These are phyloP conservation scores for Sebastolobus alascanus DNA, from an alignment of 2,797 vertebrate species.

Conservation along the genomic window DNA sequence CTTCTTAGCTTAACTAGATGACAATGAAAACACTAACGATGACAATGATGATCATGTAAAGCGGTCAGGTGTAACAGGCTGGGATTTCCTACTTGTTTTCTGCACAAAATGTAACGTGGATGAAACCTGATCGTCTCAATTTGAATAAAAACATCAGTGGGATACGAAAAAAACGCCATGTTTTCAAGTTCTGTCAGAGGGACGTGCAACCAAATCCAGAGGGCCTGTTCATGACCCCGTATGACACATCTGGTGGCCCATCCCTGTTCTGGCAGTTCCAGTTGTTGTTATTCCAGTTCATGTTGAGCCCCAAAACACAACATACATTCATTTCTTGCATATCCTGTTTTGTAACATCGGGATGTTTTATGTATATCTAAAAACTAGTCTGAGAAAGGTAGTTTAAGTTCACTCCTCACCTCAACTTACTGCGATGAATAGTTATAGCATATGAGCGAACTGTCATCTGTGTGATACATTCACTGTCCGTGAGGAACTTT, in stretches of 20 bases:
- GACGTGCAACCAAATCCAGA: neutral
- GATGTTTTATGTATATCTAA: neutral
- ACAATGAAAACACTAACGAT: slow-evolving; percentile 29
- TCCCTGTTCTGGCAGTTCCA: slow-evolving; percentile 45
- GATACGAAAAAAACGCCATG: slow-evolving; percentile 15
- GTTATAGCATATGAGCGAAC: slow-evolving; percentile 45
- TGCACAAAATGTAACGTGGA: slow-evolving; percentile 44
- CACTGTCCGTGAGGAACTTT: slow-evolving; percentile 56
- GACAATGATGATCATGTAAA: slow-evolving; percentile 3
- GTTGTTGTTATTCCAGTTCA: slow-evolving; percentile 57
- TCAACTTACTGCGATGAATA: slow-evolving; percentile 28
- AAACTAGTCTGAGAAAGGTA: slow-evolving; percentile 45
- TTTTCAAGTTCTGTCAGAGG: slow-evolving; percentile 21
- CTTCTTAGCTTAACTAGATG: slow-evolving; percentile 20
- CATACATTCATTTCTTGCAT: slow-evolving; percentile 26
- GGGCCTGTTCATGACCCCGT: neutral
- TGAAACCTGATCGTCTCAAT: slow-evolving; percentile 32
- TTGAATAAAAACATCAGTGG: slow-evolving; percentile 27
- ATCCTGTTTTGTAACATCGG: slow-evolving; percentile 29
- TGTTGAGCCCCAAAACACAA: slow-evolving; percentile 19
- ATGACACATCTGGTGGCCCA: slow-evolving; percentile 5
- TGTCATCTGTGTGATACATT: slow-evolving; percentile 66
- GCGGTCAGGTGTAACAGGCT: slow-evolving; percentile 35
- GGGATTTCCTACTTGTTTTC: slow-evolving; percentile 33
- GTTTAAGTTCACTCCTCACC: slow-evolving; percentile 31